phyloP scores from a whole-genome alignment of 2,113 vertebrate genomes.

The Psilopsiagon aymara region DNA sequence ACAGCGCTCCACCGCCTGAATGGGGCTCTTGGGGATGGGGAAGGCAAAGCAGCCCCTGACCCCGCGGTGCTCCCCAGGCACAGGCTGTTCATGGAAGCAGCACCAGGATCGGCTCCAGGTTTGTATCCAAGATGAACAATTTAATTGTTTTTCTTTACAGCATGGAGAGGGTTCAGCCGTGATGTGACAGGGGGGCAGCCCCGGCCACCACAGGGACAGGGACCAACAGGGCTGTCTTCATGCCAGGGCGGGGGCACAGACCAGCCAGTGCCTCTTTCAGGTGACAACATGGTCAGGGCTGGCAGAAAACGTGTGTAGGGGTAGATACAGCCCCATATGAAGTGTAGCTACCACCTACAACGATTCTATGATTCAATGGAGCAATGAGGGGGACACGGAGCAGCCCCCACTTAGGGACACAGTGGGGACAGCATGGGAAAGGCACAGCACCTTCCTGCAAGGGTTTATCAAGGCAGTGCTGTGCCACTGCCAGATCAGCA shows the following conservation, averaged over 20 bases:
- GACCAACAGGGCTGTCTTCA: not conserved
- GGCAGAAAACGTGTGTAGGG: not conserved
- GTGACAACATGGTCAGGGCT: not conserved
- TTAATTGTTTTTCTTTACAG: not conserved
- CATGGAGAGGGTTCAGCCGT: not conserved
- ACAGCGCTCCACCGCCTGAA: not conserved
- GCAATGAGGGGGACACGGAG: rapidly evolving
- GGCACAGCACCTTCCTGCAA: not conserved
- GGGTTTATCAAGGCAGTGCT: not conserved
- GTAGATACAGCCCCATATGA: not conserved
- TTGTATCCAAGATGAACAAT: not conserved
- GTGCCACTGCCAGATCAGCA: not conserved
- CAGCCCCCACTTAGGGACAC: not conserved
- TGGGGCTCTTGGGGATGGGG: rapidly evolving
- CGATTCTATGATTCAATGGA: not conserved
- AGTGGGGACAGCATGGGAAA: rapidly evolving
- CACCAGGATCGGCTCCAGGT: not conserved
- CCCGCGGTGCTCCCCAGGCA: rapidly evolving
- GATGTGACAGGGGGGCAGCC: not conserved
- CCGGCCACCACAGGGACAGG: not conserved
- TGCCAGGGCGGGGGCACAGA: not conserved
- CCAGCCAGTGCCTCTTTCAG: not conserved
- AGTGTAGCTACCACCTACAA: not conserved
- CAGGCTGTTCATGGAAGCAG: not conserved
- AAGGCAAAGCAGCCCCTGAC: not conserved